A percentile compares a stretch with the other conserved stretches of the same genome.
Conservation (phyloP, 64 coral and sea anemone species). For the Actinia tenebrosa region DNA sequence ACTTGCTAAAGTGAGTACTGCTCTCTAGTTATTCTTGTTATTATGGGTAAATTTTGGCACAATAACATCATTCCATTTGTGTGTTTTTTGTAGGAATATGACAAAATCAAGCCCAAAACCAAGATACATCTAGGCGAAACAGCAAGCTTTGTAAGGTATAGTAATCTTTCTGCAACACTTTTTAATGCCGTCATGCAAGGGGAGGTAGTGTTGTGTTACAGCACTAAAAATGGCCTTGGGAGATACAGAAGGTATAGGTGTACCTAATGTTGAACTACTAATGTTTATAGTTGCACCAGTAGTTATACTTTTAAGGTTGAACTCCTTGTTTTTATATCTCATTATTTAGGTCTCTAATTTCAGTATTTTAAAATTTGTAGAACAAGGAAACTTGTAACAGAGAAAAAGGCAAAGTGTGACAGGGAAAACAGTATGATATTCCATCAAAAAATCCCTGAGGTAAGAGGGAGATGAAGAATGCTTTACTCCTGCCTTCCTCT, state of each 20-base stretch:
- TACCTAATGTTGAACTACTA: too few species aligned
- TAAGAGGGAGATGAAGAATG: slow-evolving; percentile 10
- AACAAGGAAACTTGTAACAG: slow-evolving; percentile 73
- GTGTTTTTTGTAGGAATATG: slow-evolving; percentile 63
- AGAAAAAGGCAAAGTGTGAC: slow-evolving; percentile 84
- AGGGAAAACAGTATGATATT: slow-evolving; percentile 84
- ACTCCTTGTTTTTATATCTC: background rate
- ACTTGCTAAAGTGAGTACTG: slow-evolving; percentile 54
- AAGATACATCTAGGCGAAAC: slow-evolving; percentile 68
- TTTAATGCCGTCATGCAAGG: too few species aligned
- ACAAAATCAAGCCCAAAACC: slow-evolving; percentile 85
- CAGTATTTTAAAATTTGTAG: background rate
- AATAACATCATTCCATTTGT: background rate
- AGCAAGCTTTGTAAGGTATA: background rate
- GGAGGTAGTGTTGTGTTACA: too few species aligned
- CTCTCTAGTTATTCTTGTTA: background rate
- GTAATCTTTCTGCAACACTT: background rate
- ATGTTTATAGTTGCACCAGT: too few species aligned
- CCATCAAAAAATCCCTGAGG: slow-evolving; percentile 60
- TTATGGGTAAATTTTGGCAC: too few species aligned
- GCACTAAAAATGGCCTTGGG: too few species aligned
- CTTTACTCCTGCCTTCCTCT: background rate
- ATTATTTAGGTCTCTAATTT: background rate
- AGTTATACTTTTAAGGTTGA: too few species aligned
- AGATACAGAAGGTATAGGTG: too few species aligned